Conservation (phyloP, 2,797 vertebrate species). For the Agapornis canus region DNA sequence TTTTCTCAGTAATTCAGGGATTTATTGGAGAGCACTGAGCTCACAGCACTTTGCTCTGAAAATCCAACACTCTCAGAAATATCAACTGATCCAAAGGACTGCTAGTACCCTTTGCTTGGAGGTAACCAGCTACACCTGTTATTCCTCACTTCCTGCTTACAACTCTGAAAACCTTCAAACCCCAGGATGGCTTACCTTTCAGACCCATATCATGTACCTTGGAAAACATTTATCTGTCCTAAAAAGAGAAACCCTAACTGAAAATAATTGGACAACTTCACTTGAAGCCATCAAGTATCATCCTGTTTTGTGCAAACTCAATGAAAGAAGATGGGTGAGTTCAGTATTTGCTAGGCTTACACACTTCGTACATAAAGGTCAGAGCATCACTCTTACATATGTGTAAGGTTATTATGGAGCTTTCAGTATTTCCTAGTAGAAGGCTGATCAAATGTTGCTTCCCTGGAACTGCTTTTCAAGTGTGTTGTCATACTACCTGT, state of each 20-base stretch:
- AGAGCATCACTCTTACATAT: background rate
- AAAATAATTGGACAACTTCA: background rate
- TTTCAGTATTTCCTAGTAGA: background rate
- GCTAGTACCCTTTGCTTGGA: background rate
- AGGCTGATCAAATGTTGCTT: background rate
- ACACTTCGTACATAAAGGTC: background rate
- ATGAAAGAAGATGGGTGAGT: background rate
- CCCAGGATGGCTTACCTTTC: background rate
- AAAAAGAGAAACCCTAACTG: background rate
- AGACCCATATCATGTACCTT: background rate
- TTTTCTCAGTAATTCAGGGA: background rate
- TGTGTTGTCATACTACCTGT: background rate
- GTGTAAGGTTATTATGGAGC: background rate
- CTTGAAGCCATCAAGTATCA: background rate
- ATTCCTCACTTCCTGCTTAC: background rate
- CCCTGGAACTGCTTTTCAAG: background rate
- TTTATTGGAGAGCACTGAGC: background rate
- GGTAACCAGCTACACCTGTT: background rate
- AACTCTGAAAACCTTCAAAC: background rate
- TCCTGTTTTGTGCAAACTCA: background rate
- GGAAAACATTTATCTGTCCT: background rate
- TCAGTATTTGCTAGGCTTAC: background rate
- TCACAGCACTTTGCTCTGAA: background rate
- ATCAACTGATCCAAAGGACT: background rate
- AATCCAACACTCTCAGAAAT: background rate